phyloP scores from a whole-genome alignment of 2,113 vertebrate genomes.

The Pseudopipra pipra region DNA sequence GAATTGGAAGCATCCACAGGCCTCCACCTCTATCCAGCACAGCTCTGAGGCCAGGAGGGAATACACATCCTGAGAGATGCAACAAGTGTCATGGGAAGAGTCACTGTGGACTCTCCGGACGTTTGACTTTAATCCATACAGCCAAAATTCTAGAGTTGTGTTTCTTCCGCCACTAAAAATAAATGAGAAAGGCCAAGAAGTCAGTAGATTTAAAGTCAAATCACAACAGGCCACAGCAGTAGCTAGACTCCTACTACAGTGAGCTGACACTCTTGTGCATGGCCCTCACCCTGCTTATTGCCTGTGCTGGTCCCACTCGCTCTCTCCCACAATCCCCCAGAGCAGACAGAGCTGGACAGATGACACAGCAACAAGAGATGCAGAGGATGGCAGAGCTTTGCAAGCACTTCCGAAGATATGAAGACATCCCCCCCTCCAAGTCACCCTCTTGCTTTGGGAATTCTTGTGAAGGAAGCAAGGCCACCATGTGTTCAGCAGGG shows the following conservation, averaged over 20 bases:
- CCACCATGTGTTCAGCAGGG: background rate
- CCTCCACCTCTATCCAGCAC: background rate
- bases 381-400: background rate
- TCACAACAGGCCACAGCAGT: background rate
- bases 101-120: background rate
- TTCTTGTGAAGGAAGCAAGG: background rate
- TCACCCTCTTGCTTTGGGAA: background rate
- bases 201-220: background rate
- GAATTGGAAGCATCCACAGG: background rate
- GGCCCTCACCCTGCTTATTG: background rate
- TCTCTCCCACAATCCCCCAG: background rate
- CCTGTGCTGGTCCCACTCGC: background rate
- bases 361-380: fast-evolving
- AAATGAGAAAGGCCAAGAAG: conserved; percentile 2
- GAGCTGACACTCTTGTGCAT: background rate
- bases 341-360: background rate
- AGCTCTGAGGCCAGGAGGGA: background rate
- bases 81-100: conserved; percentile 44
- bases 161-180: conserved; percentile 28
- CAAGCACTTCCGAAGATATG: background rate
- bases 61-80: background rate
- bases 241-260: background rate
- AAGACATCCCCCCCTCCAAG: background rate
- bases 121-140: background rate
- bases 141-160: background rate